Evolutionary conservation across 2,797 vertebrate species (phyloP).

Genomic region (Limosa lapponica): DNA sequence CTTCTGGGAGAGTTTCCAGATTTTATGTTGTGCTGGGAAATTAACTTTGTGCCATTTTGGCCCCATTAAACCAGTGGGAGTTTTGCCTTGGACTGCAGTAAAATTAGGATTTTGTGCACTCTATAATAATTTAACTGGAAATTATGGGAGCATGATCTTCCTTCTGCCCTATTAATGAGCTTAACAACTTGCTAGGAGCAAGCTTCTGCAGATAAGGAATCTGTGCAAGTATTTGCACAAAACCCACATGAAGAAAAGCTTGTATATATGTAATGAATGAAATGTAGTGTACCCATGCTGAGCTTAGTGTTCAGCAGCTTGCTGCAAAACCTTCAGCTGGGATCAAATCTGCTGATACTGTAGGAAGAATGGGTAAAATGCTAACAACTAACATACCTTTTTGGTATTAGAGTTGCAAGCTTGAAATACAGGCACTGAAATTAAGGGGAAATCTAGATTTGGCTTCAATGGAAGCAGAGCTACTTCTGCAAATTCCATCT

Average conservation of each 20-base stretch:
- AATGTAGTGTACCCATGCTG: neutral
- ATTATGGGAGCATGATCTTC: neutral
- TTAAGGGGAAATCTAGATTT: neutral
- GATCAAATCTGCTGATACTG: neutral
- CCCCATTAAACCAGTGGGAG: neutral
- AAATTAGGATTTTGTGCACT: neutral
- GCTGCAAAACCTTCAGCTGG: neutral
- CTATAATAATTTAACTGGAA: constrained; percentile 19
- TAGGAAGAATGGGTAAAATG: neutral
- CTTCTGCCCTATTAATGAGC: neutral
- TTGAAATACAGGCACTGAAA: neutral
- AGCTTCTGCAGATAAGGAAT: neutral
- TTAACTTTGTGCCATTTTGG: constrained; percentile 24
- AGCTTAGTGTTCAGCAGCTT: neutral
- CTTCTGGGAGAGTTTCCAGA: neutral
- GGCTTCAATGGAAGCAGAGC: neutral
- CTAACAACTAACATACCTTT: neutral
- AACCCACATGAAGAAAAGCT: neutral
- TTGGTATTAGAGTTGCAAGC: neutral
- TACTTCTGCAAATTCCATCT: neutral
- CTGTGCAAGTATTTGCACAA: neutral
- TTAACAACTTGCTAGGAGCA: constrained; percentile 5
- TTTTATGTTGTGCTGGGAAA: neutral
- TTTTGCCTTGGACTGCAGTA: constrained; percentile 6
- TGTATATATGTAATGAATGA: neutral